Percentiles rank a stretch among this genome's conserved stretches.
Conservation (phyloP, 2,113 vertebrate species). For the Orientallactaga bullata region DNA sequence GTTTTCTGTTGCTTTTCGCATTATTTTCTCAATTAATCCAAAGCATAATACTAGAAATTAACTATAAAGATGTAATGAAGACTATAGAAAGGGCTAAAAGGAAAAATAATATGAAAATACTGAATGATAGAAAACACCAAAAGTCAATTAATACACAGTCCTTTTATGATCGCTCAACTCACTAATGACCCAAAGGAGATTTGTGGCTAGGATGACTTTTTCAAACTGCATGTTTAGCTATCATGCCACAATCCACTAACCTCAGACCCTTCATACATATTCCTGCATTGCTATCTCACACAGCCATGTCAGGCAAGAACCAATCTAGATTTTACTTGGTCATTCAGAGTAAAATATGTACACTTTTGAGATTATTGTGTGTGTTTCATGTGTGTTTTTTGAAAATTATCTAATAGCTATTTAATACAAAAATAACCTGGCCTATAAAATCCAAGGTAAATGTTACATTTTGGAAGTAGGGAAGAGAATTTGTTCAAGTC, state of each 20-base stretch:
- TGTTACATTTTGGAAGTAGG: slow-evolving; percentile 1
- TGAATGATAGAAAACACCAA: slow-evolving; percentile 47
- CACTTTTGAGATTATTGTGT: neutral
- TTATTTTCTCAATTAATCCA: slow-evolving; percentile 50
- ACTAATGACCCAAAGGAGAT: neutral
- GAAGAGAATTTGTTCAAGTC: neutral
- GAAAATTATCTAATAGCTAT: neutral
- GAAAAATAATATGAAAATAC: slow-evolving; percentile 26
- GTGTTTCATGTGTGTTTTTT: neutral
- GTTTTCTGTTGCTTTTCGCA: slow-evolving; percentile 1
- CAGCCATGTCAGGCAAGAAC: neutral
- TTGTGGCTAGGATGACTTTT: neutral
- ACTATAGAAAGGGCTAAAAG: neutral
- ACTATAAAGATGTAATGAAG: neutral
- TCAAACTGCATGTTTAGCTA: neutral
- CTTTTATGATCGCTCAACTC: neutral
- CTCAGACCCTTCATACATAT: neutral
- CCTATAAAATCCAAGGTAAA: neutral
- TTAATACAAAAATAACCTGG: slow-evolving; percentile 8
- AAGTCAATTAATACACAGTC: slow-evolving; percentile 8
- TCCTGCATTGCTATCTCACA: neutral
- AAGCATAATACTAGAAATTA: slow-evolving; percentile 26
- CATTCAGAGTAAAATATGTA: neutral
- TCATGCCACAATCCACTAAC: neutral
- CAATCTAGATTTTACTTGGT: neutral